Base-by-base conservation (phyloP, 2,888 invertebrate species). In the Ochropleura leucogaster region DNA sequence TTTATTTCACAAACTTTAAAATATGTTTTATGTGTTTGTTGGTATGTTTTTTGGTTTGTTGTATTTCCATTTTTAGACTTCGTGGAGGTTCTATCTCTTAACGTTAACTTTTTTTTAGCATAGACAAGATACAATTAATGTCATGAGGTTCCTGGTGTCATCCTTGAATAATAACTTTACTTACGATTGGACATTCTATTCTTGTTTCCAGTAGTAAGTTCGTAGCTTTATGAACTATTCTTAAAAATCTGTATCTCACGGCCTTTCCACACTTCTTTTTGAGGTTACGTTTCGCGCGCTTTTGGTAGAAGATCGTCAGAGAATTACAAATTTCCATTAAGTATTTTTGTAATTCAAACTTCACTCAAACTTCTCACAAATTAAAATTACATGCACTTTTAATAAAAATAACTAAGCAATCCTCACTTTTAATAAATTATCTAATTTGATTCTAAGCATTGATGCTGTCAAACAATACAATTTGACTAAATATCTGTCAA, bases 161-260 rank as follows among this genome's bases (percentile, higher is more conserved):
- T 18, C 3, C 12, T 10, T 18, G 7, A 49, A 30, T 12, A 49
- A 66, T 40, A 10, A 51, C 57, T 64, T 70, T 68, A 74, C 79
- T 74, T 79, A 79, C 79, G 18, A 20, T 40, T 14, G 44, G 79
- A 65, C 80, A 79, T 75, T 75, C 0, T 65, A 30, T 40, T 68
- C 30, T 7, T 64, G 1, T 67, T 73, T 44, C 20, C 16, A 51
- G 65, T 40, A 14, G 46, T 60, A 6, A 63, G 49, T 65, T 44
- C 7, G 44, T 40, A 10, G 40, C 40, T 18, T 0, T 55, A 18
- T 68, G 49, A 57, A 8, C n/a, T 64, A 8, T 72, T 20, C 20
- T 57, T 66, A 40, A 46, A 69, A 69, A 49, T 40, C 30, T 1
- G 9, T 55, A 46, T 18, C 18, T 63, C 40, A 18, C 2, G 14